Evolutionary conservation across 2,797 vertebrate species (phyloP), one percentile per base, ranked within the genome.

Genomic region (Poeciliopsis infans): DNA sequence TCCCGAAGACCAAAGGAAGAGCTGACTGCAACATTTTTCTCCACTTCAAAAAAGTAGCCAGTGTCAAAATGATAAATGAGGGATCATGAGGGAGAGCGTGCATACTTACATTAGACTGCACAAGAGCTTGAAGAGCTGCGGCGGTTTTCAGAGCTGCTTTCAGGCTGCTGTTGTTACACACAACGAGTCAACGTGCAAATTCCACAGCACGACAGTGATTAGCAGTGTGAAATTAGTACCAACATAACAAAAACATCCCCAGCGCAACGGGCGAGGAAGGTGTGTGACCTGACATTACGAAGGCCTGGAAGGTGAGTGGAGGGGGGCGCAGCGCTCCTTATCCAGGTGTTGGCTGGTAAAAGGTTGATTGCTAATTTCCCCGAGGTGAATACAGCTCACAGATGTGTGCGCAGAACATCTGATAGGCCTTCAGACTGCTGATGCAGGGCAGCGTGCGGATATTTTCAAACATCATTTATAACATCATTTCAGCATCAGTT

Each of bases 31-130:
- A 94, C 94, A 95, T 96, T 96, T 95, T 95, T 95, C 93, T 94
- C 91, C 94, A 94, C 94, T 95, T 95, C 94, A 95, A 94, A 96
- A 95, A 95, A 94, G 95, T 95, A 95, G 94, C 93, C 92, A 78
- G 92, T 95, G 95, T 95, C 95, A 95, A 94, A 93, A 95, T 95
- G 95, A 96, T 95, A 93, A 95, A 95, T 95, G 94, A 94, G 93
- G 91, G 93, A 93, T 94, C 90, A 93, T 86, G 89, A 83, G 89
- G 92, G 92, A 90, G 90, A 91, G 92, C 91, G 92, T 92, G 92
- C 91, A 94, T 92, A 89, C 92, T 92, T 89, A 92, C 91, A 93
- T 92, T 90, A 91, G 89, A 91, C 91, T 91, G 91, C 91, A 92
- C 89, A 86, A 85, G 89, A 88, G 92, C 91, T 87, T 74, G 81